Conservation (phyloP, 2,113 vertebrate species). For the Cervus canadensis region DNA sequence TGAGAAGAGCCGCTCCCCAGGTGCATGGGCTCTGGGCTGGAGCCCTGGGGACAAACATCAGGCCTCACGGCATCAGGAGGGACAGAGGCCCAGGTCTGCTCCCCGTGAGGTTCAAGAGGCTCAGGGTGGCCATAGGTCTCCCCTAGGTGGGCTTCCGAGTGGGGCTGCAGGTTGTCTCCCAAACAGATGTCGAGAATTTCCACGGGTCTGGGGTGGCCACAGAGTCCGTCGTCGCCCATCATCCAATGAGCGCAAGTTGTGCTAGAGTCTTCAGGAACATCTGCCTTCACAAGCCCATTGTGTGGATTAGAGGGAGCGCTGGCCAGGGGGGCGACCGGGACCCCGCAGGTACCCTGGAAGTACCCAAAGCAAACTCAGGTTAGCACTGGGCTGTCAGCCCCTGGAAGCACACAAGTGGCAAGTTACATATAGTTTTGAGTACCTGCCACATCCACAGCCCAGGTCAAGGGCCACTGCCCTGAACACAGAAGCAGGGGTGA, state of each 20-base stretch:
- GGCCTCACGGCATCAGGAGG: neutral
- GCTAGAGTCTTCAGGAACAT: neutral
- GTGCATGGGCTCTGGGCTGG: neutral
- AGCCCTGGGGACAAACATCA: neutral
- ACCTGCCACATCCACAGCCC: fast-evolving
- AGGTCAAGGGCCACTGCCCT: neutral
- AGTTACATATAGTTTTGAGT: neutral
- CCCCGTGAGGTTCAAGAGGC: neutral
- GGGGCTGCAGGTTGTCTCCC: constrained; percentile 23
- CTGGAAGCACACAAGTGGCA: fast-evolving
- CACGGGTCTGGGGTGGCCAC: neutral
- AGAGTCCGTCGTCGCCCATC: constrained; percentile 53
- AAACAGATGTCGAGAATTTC: neutral
- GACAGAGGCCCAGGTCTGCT: neutral
- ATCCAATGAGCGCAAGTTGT: neutral
- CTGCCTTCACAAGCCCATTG: neutral
- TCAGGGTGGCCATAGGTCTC: neutral
- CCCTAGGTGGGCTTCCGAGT: neutral
- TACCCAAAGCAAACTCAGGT: neutral
- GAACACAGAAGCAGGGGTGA: neutral
- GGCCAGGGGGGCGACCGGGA: neutral
- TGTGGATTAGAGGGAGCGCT: fast-evolving
- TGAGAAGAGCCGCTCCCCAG: neutral
- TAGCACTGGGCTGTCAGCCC: neutral
- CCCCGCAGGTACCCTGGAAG: constrained; percentile 29